A percentile compares a stretch with the other conserved stretches of the same genome.
phyloP scores from a whole-genome alignment of 2,888 invertebrate genomes.

The Masnerella sp. region DNA sequence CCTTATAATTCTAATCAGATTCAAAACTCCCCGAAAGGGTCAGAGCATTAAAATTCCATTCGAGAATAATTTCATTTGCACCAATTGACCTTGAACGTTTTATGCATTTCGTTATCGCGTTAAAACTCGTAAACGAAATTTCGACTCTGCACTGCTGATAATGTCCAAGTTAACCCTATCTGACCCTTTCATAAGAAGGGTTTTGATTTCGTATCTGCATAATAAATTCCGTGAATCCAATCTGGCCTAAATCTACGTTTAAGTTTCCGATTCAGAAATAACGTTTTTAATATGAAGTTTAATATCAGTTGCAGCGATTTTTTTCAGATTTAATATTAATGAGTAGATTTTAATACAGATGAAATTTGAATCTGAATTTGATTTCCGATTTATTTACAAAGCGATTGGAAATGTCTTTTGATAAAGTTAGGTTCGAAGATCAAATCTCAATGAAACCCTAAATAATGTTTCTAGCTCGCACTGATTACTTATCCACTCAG shows the following conservation, averaged over 20 bases:
- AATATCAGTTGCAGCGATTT: no score
- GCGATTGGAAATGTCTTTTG: no score
- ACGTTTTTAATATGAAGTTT: no score
- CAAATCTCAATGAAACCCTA: not conserved
- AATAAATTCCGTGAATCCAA: constrained; percentile 20
- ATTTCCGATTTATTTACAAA: not conserved
- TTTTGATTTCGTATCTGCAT: constrained; percentile 13
- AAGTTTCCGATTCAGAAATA: no score
- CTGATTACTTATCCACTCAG: constrained; percentile 10
- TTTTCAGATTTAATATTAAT: no score
- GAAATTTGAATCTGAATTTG: not conserved
- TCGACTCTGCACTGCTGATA: constrained; percentile 1
- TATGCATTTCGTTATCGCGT: not conserved
- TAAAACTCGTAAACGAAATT: not conserved
- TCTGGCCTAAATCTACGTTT: not conserved
- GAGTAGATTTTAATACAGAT: no score
- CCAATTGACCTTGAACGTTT: constrained; percentile 9
- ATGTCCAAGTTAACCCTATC: constrained; percentile 2
- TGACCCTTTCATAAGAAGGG: constrained; percentile 12
- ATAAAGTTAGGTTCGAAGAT: no score
- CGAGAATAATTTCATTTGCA: constrained; percentile 1
- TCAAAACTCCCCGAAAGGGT: not conserved
- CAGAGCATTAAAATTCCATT: not conserved
- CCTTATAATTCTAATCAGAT: not conserved
- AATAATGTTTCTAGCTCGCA: not conserved